Percentiles rank a stretch among this genome's conserved stretches.
These are phyloP conservation scores for Therioaphis trifolii DNA, from an alignment of 2,888 invertebrate genomes.

Conservation along the genomic window DNA sequence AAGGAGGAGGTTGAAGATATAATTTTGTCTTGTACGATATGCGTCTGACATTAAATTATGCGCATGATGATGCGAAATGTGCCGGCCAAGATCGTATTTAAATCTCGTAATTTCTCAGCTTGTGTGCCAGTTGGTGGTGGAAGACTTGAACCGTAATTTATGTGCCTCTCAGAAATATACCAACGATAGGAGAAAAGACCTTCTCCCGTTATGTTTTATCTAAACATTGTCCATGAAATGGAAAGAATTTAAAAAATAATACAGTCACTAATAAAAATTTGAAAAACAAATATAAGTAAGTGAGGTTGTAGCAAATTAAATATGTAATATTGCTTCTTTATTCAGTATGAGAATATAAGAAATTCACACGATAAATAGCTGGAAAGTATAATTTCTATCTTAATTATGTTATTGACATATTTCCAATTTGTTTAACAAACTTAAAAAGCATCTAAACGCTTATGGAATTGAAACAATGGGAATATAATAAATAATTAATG, in stretches of 20 bases:
- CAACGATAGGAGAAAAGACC: conserved; percentile 26
- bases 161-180: conserved; percentile 50
- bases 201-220: not conserved
- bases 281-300: too few species aligned
- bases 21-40: conserved; percentile 61
- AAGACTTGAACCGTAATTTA: conserved; percentile 54
- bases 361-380: too few species aligned
- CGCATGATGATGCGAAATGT: conserved; percentile 62
- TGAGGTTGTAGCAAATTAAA: too few species aligned
- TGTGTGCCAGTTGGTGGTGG: conserved; percentile 56
- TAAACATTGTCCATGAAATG: not conserved
- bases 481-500: too few species aligned
- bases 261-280: not conserved
- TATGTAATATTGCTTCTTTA: too few species aligned
- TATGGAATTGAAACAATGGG: too few species aligned
- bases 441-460: too few species aligned
- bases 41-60: conserved; percentile 61
- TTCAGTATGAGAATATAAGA: too few species aligned
- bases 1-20: conserved; percentile 36
- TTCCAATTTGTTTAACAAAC: too few species aligned
- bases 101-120: conserved; percentile 61
- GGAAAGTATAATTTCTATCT: too few species aligned
- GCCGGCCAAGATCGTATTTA: conserved; percentile 62
- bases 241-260: conserved; percentile 41
- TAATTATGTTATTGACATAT: too few species aligned